A percentile compares a stretch with the other conserved stretches of the same genome.
These are phyloP conservation scores for Agriopis marginaria DNA, from an alignment of 2,888 invertebrate species.

Conservation along the genomic window DNA sequence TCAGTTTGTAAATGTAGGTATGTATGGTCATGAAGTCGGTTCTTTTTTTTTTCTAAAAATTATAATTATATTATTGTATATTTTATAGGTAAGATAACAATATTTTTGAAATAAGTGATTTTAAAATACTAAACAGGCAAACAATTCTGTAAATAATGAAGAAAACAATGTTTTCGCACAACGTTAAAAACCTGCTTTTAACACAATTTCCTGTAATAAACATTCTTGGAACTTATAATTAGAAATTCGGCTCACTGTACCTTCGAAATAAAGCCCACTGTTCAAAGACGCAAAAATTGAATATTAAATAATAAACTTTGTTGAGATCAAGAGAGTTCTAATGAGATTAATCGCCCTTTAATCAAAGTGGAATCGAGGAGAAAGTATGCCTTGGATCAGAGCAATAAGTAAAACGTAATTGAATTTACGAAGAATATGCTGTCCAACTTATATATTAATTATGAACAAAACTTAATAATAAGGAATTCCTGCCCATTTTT, in stretches of 20 bases:
- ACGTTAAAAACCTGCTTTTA: neutral
- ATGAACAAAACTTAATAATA: slow-evolving; percentile 15
- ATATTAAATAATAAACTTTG: slow-evolving; percentile 39
- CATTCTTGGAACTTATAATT: neutral
- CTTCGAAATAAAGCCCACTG: neutral
- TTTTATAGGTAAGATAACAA: too few species aligned
- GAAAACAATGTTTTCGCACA: neutral
- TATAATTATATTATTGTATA: too few species aligned
- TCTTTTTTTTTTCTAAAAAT: too few species aligned
- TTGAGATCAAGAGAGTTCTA: slow-evolving; percentile 33
- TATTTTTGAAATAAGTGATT: too few species aligned
- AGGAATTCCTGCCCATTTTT: too few species aligned
- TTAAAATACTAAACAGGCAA: neutral
- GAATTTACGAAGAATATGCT: slow-evolving; percentile 17
- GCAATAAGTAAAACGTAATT: slow-evolving; percentile 22
- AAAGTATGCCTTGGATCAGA: slow-evolving; percentile 16
- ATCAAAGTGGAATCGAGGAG: slow-evolving; percentile 30
- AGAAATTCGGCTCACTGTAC: neutral
- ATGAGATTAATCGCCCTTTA: slow-evolving; percentile 39
- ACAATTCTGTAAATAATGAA: neutral
- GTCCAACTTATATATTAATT: slow-evolving; percentile 1
- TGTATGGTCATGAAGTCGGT: too few species aligned
- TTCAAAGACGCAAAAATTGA: slow-evolving; percentile 37
- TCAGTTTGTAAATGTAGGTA: too few species aligned
- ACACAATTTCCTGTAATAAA: too few species aligned